Percentiles rank a stretch among this genome's conserved stretches.
Evolutionary conservation across 2,888 invertebrate species (phyloP).

Genomic region (Drosophila peninsularis): DNA sequence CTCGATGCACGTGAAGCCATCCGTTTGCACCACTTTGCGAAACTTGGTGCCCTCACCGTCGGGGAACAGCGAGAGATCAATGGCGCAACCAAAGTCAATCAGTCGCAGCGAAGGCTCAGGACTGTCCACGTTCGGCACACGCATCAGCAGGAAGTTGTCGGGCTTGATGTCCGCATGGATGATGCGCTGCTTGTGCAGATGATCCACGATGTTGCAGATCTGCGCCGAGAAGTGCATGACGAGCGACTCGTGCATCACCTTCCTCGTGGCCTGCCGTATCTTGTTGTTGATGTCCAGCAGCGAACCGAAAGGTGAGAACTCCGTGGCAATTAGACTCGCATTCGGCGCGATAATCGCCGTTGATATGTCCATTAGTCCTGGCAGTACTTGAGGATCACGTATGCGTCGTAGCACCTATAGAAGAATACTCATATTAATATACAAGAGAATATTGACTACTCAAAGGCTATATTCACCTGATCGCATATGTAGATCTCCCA

Average conservation of each 20-base stretch:
- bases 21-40: conserved; percentile 90
- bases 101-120: conserved; percentile 91
- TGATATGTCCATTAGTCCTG: conserved; percentile 92
- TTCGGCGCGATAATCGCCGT: conserved; percentile 92
- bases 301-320: conserved; percentile 93
- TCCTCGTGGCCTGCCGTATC: conserved; percentile 89
- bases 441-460: not conserved
- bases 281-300: conserved; percentile 92
- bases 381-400: conserved; percentile 86
- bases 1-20: conserved; percentile 94
- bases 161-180: conserved; percentile 98
- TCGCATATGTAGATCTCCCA: conserved; percentile 97
- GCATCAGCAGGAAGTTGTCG: conserved; percentile 95
- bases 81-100: conserved; percentile 97
- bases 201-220: conserved; percentile 92
- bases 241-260: conserved; percentile 90
- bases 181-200: conserved; percentile 93
- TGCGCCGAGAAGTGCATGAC: conserved; percentile 93
- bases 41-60: conserved; percentile 89
- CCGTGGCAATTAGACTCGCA: conserved; percentile 93
- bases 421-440: not conserved
- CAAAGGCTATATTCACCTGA: conserved; percentile 62
- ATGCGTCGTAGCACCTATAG: conserved; percentile 79
- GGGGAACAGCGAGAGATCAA: conserved; percentile 96
- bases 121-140: conserved; percentile 88